A percentile compares a stretch with the other conserved stretches of the same genome.
Evolutionary conservation across 2,888 invertebrate species (phyloP).

Genomic region (Lycaena phlaeas): DNA sequence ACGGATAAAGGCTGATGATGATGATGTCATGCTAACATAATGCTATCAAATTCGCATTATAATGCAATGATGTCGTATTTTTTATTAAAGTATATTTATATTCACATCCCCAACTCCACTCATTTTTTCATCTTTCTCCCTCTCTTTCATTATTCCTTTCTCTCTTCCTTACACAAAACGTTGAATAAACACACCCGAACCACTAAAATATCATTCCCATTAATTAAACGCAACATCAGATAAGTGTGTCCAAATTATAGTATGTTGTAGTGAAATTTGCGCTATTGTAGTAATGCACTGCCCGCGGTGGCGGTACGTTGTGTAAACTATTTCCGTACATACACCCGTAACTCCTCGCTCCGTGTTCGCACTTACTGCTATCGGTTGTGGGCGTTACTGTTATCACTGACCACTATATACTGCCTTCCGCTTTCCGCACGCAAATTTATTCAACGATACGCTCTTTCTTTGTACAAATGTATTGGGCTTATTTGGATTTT

Average conservation of each 20-base stretch:
- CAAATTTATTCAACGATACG: background rate
- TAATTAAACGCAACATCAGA: background rate
- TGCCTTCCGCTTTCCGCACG: conserved; percentile 9
- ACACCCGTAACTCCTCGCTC: conserved; percentile 8
- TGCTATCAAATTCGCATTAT: too few species aligned
- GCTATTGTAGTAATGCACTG: conserved; percentile 3
- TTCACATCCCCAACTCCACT: too few species aligned
- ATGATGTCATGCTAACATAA: too few species aligned
- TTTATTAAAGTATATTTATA: too few species aligned
- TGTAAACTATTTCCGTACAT: conserved; percentile 10
- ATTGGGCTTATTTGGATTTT: background rate
- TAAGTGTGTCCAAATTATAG: conserved; percentile 9
- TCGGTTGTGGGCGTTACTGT: conserved; percentile 6
- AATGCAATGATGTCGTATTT: too few species aligned
- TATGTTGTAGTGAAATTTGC: conserved; percentile 3
- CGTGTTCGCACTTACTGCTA: conserved; percentile 10
- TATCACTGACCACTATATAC: conserved; percentile 10
- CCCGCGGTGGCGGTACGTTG: background rate
- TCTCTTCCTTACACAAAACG: too few species aligned
- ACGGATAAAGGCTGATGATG: too few species aligned
- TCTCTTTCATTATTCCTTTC: too few species aligned
- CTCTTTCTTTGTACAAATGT: background rate
- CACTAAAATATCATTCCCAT: background rate
- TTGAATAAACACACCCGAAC: too few species aligned
- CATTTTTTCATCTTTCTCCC: too few species aligned